A percentile compares a stretch with the other conserved stretches of the same genome.
Evolutionary conservation across 1,140 invertebrate species (phyloP).

Genomic region (Diabrotica undecimpunctata): DNA sequence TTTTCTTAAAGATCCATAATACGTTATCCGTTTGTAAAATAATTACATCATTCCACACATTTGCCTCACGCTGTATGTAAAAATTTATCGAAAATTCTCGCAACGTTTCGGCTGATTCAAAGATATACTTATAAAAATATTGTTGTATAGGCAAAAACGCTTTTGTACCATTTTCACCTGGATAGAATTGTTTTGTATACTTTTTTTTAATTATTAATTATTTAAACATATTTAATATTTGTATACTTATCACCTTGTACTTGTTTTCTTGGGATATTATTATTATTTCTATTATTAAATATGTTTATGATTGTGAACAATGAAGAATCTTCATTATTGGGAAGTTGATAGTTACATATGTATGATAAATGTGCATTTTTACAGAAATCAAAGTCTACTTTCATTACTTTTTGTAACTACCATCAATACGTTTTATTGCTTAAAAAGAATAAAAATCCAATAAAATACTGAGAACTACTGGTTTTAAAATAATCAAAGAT

Average conservation of each 20-base stretch:
- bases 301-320: slow-evolving; percentile 10
- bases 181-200: slow-evolving; percentile 37
- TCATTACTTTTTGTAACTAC: no score
- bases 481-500: no score
- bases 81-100: slow-evolving; percentile 23
- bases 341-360: no score
- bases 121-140: slow-evolving; percentile 45
- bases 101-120: slow-evolving; percentile 34
- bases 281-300: slow-evolving; percentile 16
- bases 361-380: no score
- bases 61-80: background rate
- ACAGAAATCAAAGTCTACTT: no score
- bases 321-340: background rate
- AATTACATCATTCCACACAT: no score
- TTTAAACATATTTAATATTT: slow-evolving; percentile 27
- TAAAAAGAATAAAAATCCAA: no score
- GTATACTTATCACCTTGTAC: slow-evolving; percentile 20
- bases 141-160: slow-evolving; percentile 43
- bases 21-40: no score
- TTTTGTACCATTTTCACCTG: slow-evolving; percentile 47
- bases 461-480: no score
- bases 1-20: no score
- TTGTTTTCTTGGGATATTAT: slow-evolving; percentile 10
- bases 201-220: slow-evolving; percentile 13
- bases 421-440: no score